A percentile compares a stretch with the other conserved stretches of the same genome.
Conservation (phyloP, 1,140 invertebrate species). For the Scaptomyza hsui region DNA sequence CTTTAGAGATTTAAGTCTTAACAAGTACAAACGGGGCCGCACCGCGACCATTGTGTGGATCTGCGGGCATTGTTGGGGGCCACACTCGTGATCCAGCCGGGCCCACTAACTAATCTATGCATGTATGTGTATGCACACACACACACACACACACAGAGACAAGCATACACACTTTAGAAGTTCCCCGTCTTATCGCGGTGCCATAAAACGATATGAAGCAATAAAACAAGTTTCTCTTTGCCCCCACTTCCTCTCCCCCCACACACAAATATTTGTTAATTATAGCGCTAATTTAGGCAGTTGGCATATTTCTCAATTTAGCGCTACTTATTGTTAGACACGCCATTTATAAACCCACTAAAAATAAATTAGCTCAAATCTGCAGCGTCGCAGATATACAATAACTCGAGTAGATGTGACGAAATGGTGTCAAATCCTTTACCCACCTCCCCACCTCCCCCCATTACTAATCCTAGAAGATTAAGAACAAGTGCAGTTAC, state of each 20-base stretch:
- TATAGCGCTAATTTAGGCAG: conserved; percentile 70
- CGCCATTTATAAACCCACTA: conserved; percentile 71
- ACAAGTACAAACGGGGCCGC: conserved; percentile 19
- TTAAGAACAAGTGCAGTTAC: too few relatives aligned
- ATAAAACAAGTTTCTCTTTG: conserved; percentile 19
- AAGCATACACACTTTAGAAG: background rate
- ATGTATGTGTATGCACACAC: conserved; percentile 7
- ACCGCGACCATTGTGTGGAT: background rate
- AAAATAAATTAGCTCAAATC: conserved; percentile 75
- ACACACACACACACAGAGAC: background rate
- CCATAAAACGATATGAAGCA: conserved; percentile 51
- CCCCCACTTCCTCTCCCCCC: background rate
- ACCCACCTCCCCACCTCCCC: background rate
- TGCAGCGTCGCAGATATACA: background rate
- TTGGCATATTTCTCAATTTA: conserved; percentile 58
- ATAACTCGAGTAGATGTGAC: conserved; percentile 18
- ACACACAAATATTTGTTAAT: conserved; percentile 57
- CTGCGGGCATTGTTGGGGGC: background rate
- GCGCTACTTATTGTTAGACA: conserved; percentile 72
- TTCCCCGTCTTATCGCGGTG: conserved; percentile 42
- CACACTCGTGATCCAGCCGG: conserved; percentile 42
- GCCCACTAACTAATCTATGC: conserved; percentile 50
- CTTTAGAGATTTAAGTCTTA: background rate
- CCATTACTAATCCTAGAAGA: too few relatives aligned
- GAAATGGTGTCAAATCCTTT: background rate